Percentiles rank a stretch among this genome's conserved stretches.
phyloP scores from a whole-genome alignment of 2,797 vertebrate genomes.

The Silurus aristotelis region DNA sequence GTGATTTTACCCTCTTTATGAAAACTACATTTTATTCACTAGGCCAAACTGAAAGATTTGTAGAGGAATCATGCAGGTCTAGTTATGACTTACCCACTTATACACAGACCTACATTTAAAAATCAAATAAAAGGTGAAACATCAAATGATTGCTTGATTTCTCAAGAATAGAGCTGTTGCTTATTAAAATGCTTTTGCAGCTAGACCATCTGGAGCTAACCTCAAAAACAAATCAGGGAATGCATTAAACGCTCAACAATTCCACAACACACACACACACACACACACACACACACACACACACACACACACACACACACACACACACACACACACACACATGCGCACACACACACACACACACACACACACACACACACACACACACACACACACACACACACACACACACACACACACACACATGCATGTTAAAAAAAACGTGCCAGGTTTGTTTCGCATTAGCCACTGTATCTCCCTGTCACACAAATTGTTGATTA shows the following conservation, averaged over 20 bases:
- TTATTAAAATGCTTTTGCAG: conserved; percentile 21
- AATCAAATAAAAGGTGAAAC: background rate
- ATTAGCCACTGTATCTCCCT: too few relatives aligned
- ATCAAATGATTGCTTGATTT: background rate
- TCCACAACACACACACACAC: background rate
- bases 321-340: background rate
- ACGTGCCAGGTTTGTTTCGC: too few relatives aligned
- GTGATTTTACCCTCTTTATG: background rate
- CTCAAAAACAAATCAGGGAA: background rate
- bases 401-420: background rate
- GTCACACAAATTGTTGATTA: too few relatives aligned
- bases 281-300: background rate
- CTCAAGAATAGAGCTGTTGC: background rate
- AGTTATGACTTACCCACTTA: background rate
- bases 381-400: background rate
- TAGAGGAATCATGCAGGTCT: background rate
- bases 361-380: too few relatives aligned
- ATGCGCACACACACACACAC: background rate
- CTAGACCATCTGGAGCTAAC: background rate
- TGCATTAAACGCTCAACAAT: background rate
- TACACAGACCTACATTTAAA: background rate
- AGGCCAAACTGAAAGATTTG: background rate
- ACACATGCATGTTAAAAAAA: background rate
- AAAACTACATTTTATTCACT: background rate
- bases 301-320: background rate